A percentile compares a stretch with the other conserved stretches of the same genome.
Evolutionary conservation across 2,797 vertebrate genomes (phyloP).

Genomic region (Crocodylus rhombifer): DNA sequence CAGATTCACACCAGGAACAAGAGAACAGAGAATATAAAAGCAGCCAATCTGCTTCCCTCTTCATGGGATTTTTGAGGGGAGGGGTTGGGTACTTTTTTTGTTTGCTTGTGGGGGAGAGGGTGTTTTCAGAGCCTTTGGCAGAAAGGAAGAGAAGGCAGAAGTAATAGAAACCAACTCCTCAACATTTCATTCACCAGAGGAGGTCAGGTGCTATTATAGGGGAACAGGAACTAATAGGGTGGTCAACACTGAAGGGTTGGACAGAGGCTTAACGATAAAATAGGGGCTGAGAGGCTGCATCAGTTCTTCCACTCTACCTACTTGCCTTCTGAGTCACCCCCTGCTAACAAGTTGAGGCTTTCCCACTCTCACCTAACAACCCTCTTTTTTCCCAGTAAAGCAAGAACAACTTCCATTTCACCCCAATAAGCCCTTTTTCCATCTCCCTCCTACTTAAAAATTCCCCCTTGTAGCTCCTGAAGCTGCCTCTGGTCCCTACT

Average conservation of each 20-base stretch:
- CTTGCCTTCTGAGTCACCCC: neutral
- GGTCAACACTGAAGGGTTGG: neutral
- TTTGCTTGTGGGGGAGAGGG: neutral
- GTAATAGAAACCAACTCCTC: neutral
- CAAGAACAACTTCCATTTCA: neutral
- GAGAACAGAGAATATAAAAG: neutral
- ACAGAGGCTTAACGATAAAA: neutral
- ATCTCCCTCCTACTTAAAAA: neutral
- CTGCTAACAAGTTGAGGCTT: neutral
- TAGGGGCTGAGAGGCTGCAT: neutral
- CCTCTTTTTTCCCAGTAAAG: neutral
- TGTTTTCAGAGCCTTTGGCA: neutral
- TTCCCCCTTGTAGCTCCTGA: neutral
- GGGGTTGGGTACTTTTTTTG: neutral
- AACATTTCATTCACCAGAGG: neutral
- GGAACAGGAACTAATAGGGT: neutral
- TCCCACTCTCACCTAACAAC: neutral
- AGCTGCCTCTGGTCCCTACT: neutral
- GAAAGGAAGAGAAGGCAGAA: accelerated
- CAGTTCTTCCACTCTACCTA: neutral
- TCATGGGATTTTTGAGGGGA: neutral
- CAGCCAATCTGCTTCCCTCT: neutral
- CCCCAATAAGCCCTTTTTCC: neutral
- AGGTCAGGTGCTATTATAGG: neutral
- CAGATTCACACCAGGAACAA: neutral